Percentiles rank a stretch among this genome's conserved stretches.
phyloP scores from a whole-genome alignment of 2,888 invertebrate species.

The Mesoligia furuncula region DNA sequence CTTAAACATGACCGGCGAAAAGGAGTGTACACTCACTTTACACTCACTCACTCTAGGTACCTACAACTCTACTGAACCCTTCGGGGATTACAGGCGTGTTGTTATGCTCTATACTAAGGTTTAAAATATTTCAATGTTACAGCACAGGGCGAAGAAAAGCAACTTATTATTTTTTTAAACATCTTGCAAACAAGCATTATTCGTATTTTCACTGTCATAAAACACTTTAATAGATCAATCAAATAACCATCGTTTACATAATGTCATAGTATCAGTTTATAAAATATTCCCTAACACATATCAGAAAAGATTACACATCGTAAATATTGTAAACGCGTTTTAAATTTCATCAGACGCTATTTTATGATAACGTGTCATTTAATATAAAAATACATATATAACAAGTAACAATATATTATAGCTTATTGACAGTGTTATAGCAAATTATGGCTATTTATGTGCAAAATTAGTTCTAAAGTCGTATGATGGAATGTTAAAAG shows the following conservation, averaged over 20 bases:
- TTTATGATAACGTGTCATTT: slow-evolving; percentile 63
- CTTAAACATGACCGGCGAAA: background rate
- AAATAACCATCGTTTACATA: slow-evolving; percentile 21
- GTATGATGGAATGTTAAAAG: slow-evolving; percentile 45
- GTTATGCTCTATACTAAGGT: background rate
- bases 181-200: background rate
- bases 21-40: background rate
- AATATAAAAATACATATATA: slow-evolving; percentile 53
- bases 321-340: slow-evolving; percentile 72
- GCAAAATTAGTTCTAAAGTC: slow-evolving; percentile 68
- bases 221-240: slow-evolving; percentile 17
- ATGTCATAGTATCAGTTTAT: slow-evolving; percentile 19
- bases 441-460: slow-evolving; percentile 80
- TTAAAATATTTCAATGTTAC: background rate
- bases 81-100: background rate
- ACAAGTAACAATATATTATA: slow-evolving; percentile 75
- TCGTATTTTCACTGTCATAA: background rate
- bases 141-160: too few species aligned
- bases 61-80: background rate
- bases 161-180: too few species aligned
- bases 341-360: slow-evolving; percentile 71
- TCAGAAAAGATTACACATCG: slow-evolving; percentile 57
- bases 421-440: slow-evolving; percentile 76
- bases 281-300: slow-evolving; percentile 37
- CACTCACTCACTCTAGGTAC: background rate